Base-by-base conservation (phyloP, 2,113 vertebrate genomes). In the Vulpes lagopus region DNA sequence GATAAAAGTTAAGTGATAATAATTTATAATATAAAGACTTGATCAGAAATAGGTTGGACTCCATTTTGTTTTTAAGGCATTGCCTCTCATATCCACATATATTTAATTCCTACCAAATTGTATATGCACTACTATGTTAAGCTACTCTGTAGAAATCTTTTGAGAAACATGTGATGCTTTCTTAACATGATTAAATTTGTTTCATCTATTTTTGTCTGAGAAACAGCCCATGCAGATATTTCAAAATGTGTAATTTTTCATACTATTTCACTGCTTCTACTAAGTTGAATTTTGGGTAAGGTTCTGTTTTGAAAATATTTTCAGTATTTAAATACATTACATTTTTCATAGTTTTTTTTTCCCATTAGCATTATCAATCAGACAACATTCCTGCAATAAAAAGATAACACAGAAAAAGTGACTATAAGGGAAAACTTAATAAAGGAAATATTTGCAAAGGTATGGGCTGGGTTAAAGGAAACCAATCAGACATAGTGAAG, bases 181-280 rank as follows among this genome's bases (percentile, higher is more conserved):
- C n/a, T 90, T 89, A 43, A 71, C 57, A 57, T 22, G 94, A 30
- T 91, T 81, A 76, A 89, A 86, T 91, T 89, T 55, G 53, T 69
- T 84, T 88, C 17, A 94, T 95, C 35, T n/a, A 71, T 94, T 96
- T 95, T 96, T 95, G 27, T 93, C 10, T 88, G 32, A 71, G 15
- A 90, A 96, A 59, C 30, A 74, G 20, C 32, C 11, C 8, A 43
- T 79, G 30, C 76, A 92, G 53, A 43, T 94, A 57, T 94, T 94
- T 96, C 38, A 74, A 84, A 96, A 83, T 94, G 60, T 90, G 71
- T 81, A 84, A 35, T 84, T 95, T 96, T 85, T 27, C 19, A 73
- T 89, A 51, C 4, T 78, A 35, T 62, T 78, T 83, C 8, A 25
- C 49, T 35, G 30, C 15, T 83, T 91, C 35, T 81, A n/a, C 1